Evolutionary conservation across 2,797 vertebrate genomes (phyloP), one percentile per base, ranked within the genome.

Genomic region (Acridotheres tristis): DNA sequence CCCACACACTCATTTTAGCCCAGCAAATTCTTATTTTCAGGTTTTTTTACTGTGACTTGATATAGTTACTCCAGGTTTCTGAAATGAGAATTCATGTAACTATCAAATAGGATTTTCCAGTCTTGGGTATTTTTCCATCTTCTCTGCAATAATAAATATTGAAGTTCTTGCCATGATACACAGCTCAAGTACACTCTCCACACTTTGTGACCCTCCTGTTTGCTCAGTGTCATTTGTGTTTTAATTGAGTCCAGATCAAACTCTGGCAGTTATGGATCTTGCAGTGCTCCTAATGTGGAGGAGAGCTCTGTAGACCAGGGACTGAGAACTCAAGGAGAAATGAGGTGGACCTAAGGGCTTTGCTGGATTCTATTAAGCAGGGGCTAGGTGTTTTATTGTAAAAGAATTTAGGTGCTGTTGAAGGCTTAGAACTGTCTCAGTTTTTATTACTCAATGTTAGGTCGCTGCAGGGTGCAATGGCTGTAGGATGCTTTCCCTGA

Each of bases 171-270:
- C 40, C 55, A 11, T 0, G 1, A 51, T 34, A n/a, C 12, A 16
- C 19, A 77, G 38, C 30, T 29, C 38, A 63, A 71, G 29, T 22
- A 36, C 1, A 2, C 57, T 40, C 57, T 34, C 20, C 54, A 63
- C 25, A n/a, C 16, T 59, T 57, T 48, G n/a, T 10, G 11, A 42
- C 30, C 9, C 42, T 71, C 17, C 45, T 65, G 47, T 57, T 67
- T 0, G 1, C 18, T 76, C 51, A n/a, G n/a, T 36, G 51, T 43
- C 1, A 0, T 72, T 68, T 83, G 23, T 2, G 7, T 90, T 76
- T 74, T 74, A 77, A 45, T 19, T 21, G 51, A 76, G 43, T 16
- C 32, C 34, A 11, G 34, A 32, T 29, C 43, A 73, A 42, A 47
- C 53, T 30, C 23, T 10, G 61, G 59, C 63, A 73, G 22, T 30